Percentiles rank a stretch among this genome's conserved stretches.
phyloP scores from a whole-genome alignment of 2,113 vertebrate genomes.

The Aplodontia rufa region DNA sequence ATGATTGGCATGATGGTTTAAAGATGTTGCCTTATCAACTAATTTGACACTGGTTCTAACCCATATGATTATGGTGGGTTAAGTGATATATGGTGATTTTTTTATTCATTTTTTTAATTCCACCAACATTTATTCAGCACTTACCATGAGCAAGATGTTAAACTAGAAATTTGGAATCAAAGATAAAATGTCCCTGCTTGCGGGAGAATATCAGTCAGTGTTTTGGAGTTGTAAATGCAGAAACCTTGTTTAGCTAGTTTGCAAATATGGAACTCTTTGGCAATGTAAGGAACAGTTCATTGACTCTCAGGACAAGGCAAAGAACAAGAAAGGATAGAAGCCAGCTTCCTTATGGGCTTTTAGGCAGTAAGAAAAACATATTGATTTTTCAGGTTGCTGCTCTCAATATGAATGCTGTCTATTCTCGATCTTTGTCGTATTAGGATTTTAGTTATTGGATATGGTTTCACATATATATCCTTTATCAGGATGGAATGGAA shows the following conservation, averaged over 20 bases:
- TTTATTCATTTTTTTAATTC: not conserved
- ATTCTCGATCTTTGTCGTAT: not conserved
- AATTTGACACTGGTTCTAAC: not conserved
- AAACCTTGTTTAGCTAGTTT: not conserved
- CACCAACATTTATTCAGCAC: not conserved
- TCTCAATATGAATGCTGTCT: not conserved
- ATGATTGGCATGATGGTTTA: constrained; percentile 33
- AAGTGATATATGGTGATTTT: not conserved
- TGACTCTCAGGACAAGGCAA: not conserved
- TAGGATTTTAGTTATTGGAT: not conserved
- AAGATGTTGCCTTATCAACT: not conserved
- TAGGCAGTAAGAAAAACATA: not conserved
- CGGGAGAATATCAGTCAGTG: not conserved
- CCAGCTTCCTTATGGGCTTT: not conserved
- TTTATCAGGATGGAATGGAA: not conserved
- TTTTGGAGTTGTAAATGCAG: not conserved
- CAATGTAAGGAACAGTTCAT: not conserved
- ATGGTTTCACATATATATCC: not conserved
- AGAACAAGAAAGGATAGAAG: not conserved
- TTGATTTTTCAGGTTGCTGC: not conserved
- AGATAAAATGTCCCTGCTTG: not conserved
- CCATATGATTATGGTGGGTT: not conserved
- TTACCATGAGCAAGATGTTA: not conserved
- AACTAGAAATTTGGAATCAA: not conserved
- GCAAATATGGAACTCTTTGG: not conserved